phyloP scores from a whole-genome alignment of 2,113 vertebrate species.

The Galeopterus variegatus region DNA sequence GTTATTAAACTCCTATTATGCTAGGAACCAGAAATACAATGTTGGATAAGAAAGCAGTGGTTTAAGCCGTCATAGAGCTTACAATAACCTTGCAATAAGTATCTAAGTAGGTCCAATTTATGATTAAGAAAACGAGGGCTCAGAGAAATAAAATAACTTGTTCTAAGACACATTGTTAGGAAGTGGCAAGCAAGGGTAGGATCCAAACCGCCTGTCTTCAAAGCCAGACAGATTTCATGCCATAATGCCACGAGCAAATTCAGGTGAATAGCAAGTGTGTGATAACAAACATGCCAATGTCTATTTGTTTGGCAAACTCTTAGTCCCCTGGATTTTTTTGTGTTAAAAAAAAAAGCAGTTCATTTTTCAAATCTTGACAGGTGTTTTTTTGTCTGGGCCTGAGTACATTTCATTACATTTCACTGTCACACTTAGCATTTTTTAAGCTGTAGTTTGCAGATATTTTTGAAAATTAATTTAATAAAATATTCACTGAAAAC shows the following conservation, averaged over 20 bases:
- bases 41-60: not conserved
- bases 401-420: conserved; percentile 75
- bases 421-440: conserved; percentile 77
- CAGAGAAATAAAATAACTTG: not conserved
- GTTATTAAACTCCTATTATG: not conserved
- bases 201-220: not conserved
- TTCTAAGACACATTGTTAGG: not conserved
- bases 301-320: not conserved
- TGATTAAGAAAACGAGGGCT: not conserved
- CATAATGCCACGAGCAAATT: not conserved
- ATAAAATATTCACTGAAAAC: conserved; percentile 88
- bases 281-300: not conserved
- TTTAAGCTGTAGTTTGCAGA: conserved; percentile 80
- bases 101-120: not conserved
- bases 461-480: conserved; percentile 89
- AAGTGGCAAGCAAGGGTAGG: not conserved
- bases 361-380: conserved; percentile 75
- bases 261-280: not conserved
- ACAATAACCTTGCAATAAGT: not conserved
- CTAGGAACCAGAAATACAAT: not conserved
- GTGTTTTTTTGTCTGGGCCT: conserved; percentile 56
- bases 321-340: conserved; percentile 6
- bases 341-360: not conserved
- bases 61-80: not conserved
- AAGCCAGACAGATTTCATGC: not conserved